A percentile compares a stretch with the other conserved stretches of the same genome.
These are phyloP conservation scores for Rhopilema esculentum DNA, from an alignment of 30 jellyfish, hydroid and myxozoan genomes.

Conservation along the genomic window DNA sequence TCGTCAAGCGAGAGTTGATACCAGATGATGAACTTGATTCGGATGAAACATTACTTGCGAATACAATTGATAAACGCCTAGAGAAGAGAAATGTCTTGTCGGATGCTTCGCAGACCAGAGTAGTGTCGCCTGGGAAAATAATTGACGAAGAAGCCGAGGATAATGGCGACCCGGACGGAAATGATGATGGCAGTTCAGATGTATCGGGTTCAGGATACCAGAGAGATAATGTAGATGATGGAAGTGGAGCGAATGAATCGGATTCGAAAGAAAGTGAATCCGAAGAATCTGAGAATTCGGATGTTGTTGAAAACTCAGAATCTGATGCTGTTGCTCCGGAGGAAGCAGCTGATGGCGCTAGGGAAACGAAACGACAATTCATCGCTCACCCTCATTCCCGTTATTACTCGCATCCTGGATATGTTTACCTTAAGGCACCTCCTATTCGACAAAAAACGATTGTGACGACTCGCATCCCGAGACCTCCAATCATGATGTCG, in stretches of 20 bases:
- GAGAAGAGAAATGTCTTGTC: slow-evolving; percentile 24
- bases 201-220: slow-evolving; percentile 60
- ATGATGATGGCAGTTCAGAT: slow-evolving; percentile 39
- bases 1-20: slow-evolving; percentile 32
- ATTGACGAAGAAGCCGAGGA: slow-evolving; percentile 70
- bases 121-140: slow-evolving; percentile 54
- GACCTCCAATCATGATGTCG: slow-evolving; percentile 95
- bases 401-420: slow-evolving; percentile 79
- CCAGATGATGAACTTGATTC: slow-evolving; percentile 18
- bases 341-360: slow-evolving; percentile 11
- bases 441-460: slow-evolving; percentile 93
- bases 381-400: slow-evolving; percentile 84
- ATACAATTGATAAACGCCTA: slow-evolving; percentile 10
- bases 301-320: slow-evolving; percentile 22
- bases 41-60: not conserved
- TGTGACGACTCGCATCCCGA: slow-evolving; percentile 91
- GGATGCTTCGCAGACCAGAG: slow-evolving; percentile 16
- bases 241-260: slow-evolving; percentile 9
- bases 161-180: slow-evolving; percentile 61
- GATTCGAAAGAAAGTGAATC: slow-evolving; percentile 24
- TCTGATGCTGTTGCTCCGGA: not conserved
- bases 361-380: slow-evolving; percentile 79
- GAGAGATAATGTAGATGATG: slow-evolving; percentile 46
- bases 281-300: slow-evolving; percentile 37
- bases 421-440: slow-evolving; percentile 91